These are phyloP conservation scores for Neodon shergylaensis DNA, from an alignment of 2,113 vertebrate genomes.

Conservation along the genomic window DNA sequence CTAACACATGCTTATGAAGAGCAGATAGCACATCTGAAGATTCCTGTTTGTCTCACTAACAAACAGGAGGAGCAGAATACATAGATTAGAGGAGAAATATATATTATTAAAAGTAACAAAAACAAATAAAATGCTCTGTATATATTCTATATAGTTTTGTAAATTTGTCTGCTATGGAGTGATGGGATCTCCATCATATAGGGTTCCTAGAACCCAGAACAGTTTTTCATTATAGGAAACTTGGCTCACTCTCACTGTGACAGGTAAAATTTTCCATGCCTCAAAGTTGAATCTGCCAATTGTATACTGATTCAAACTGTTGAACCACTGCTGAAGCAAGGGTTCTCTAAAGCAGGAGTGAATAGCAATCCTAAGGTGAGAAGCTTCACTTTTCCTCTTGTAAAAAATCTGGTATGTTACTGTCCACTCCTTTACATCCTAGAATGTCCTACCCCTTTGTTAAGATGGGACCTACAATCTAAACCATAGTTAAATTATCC, in stretches of 20 bases:
- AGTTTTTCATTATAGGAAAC: background rate
- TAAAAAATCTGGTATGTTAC: background rate
- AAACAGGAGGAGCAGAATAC: too few species aligned
- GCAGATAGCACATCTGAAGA: too few species aligned
- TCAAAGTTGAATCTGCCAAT: background rate
- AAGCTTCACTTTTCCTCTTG: background rate
- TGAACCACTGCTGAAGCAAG: background rate
- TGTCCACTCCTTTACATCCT: background rate
- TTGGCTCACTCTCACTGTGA: background rate
- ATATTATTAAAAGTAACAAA: too few species aligned
- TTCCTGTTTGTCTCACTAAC: background rate
- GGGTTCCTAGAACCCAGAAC: background rate
- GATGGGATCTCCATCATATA: background rate
- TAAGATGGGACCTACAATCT: background rate
- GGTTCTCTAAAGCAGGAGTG: background rate
- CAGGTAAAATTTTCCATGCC: background rate
- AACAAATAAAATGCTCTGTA: too few species aligned
- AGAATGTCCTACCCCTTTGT: background rate
- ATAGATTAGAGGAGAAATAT: too few species aligned
- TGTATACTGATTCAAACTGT: background rate
- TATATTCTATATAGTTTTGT: too few species aligned
- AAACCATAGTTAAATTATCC: background rate
- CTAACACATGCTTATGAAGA: background rate
- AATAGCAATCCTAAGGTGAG: background rate
- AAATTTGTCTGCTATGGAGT: background rate